Conservation (phyloP, 2,113 vertebrate species). For the Bos indicus region DNA sequence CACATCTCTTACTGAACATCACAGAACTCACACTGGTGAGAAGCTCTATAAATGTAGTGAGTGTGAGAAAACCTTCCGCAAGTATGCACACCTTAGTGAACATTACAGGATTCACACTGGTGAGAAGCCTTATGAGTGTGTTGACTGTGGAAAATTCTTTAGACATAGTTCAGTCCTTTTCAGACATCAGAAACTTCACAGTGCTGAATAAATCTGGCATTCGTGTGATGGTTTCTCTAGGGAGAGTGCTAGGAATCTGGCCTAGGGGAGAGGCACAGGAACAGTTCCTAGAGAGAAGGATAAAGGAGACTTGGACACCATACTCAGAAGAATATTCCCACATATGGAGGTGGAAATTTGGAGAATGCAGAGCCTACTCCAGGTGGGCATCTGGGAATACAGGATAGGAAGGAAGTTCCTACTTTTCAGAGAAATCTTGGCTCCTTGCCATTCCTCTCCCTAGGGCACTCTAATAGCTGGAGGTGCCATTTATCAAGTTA, state of each 20-base stretch:
- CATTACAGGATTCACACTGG: slow-evolving; percentile 66
- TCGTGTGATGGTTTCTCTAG: background rate
- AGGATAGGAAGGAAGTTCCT: background rate
- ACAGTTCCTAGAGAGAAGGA: background rate
- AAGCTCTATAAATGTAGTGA: slow-evolving; percentile 63
- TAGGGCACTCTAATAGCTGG: background rate
- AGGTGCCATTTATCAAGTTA: background rate
- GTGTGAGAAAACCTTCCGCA: slow-evolving; percentile 62
- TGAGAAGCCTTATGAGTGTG: slow-evolving; percentile 61
- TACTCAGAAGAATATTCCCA: background rate
- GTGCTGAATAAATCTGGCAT: background rate
- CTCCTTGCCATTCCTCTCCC: background rate
- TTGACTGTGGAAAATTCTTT: slow-evolving; percentile 62
- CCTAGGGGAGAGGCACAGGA: background rate
- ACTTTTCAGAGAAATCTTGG: background rate
- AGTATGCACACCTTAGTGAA: slow-evolving; percentile 62
- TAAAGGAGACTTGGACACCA: background rate
- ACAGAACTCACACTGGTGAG: slow-evolving; percentile 61
- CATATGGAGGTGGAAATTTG: background rate
- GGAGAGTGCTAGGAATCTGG: background rate
- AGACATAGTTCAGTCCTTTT: slow-evolving; percentile 64
- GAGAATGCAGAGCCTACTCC: background rate
- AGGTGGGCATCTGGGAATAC: background rate
- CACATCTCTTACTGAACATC: slow-evolving; percentile 64
- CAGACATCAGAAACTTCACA: slow-evolving; percentile 59